Percentiles rank a stretch among this genome's conserved stretches.
Conservation (phyloP, 2,888 invertebrate species). For the Acleris sparsana region DNA sequence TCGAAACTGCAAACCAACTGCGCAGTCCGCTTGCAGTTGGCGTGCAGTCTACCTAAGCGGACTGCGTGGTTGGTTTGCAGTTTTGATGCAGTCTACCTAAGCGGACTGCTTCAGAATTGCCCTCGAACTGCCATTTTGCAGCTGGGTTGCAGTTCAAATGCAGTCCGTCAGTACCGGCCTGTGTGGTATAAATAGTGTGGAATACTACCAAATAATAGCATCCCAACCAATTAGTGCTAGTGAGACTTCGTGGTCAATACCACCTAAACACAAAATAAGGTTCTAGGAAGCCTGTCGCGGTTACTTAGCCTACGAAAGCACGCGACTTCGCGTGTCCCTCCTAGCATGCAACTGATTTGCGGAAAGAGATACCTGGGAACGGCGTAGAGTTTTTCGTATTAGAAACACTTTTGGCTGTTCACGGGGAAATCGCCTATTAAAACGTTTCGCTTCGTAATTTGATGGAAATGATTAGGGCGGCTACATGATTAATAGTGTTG, state of each 20-base stretch:
- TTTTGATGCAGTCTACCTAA: too few species aligned
- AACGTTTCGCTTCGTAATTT: constrained; percentile 20
- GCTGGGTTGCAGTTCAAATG: too few species aligned
- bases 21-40: too few species aligned
- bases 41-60: too few species aligned
- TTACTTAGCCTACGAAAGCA: constrained; percentile 36
- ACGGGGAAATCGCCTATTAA: constrained; percentile 27
- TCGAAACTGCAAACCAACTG: too few species aligned
- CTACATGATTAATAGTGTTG: constrained; percentile 20
- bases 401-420: constrained; percentile 23
- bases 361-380: constrained; percentile 31
- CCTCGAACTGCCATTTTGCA: too few species aligned
- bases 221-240: constrained; percentile 23
- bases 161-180: too few species aligned
- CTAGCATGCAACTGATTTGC: constrained; percentile 38
- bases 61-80: too few species aligned
- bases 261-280: constrained; percentile 30
- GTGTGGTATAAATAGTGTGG: background rate
- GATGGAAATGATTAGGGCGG: constrained; percentile 15
- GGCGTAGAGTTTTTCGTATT: constrained; percentile 30
- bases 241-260: constrained; percentile 23
- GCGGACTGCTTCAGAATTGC: too few species aligned
- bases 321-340: constrained; percentile 40
- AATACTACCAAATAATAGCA: background rate
- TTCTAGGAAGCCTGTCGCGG: constrained; percentile 37